Base-by-base conservation (phyloP, 2,797 vertebrate genomes). In the Cyprinodon diabolis region DNA sequence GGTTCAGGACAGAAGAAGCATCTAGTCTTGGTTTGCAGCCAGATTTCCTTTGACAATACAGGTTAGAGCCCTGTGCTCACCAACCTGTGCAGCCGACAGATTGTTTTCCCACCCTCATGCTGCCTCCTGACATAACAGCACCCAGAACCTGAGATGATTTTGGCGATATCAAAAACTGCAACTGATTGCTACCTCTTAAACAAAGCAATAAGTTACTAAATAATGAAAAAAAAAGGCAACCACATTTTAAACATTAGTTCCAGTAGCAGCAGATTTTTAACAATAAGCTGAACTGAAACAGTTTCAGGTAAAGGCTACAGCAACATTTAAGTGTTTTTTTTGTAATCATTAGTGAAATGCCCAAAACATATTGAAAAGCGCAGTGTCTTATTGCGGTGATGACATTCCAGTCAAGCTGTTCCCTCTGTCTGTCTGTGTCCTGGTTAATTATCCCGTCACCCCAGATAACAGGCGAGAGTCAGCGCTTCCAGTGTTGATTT, bases 401-500 rank as follows among this genome's bases (percentile, higher is more conserved):
- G 77, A 65, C 70, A 65, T 88, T 91, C 84, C 54, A 82, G 84
- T 91, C 87, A 87, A 86, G 84, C 88, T 84, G 84, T 83, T 89
- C 85, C 76, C 63, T 89, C 82, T 84, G 89, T 92, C 91, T 89
- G 83, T 89, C 85, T 86, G 82, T 87, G 90, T 91, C 91, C 90
- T 90, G 90, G 87, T 94, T 95, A 95, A 95, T 95, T 95, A 95
- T 93, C 90, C 84, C 84, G 85, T 91, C 92, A 91, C 72, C 63
- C 56, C 76, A 63, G 88, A 92, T 93, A 92, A 90, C 91, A 79
- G 77, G 66, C 77, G 62, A 89, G 86, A 86, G 86, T 93, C 92
- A 93, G 91, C 87, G 88, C 84, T 92, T 91, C 88, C 85, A 78
- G 76, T 76, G 77, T 89, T 95, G 94, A 95, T 95, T 94, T 95